Base-by-base conservation (phyloP, 2,888 invertebrate genomes). In the Tinea trinotella region DNA sequence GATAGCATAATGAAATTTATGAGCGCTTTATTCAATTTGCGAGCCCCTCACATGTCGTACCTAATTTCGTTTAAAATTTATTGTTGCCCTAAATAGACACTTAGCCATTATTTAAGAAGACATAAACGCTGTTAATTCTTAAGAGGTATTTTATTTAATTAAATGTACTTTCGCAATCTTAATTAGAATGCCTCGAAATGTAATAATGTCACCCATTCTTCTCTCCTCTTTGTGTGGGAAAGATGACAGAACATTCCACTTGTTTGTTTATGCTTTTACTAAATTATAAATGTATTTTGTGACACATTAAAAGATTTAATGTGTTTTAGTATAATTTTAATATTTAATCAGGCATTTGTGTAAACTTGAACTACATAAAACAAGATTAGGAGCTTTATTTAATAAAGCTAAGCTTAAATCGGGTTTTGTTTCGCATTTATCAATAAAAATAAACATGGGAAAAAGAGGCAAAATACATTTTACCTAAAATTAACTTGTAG, bases 81-180 rank as follows among this genome's bases (percentile, higher is more conserved):
- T 46, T 19, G 46, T 46, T 17, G 17, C 46, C 19, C 46, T 6
- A 46, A 46, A 46, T 46, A 46, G 46, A 46, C 46, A 19, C 46
- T 46, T 46, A 46, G 36, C 15, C 46, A 46, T 46, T 46, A 46
- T 46, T 46, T 46, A 46, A 17, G 46, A 46, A 46, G 46, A 46
- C 46, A 46, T 46, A 50, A 24, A 50, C 20, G 50, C 24, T 50
- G 50, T 19, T 50, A 24, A 50, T 50, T 50, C 50, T 50, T 50
- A n/a, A 19, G 10, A 46, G 46, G 22, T 50, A 50, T 50, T 50
- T 50, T 50, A 50, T 50, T 50, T 50, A 22, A 50, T 50, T 50
- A 50, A 50, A 50, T 20, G 22, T n/a, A 24, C 50, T 50, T n/a
- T 15, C 24, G 50, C 50, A 50, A 50, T 50, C 50, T 50, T 24